These are phyloP conservation scores for Elgaria multicarinata DNA, from an alignment of 2,113 vertebrate species.

Conservation along the genomic window DNA sequence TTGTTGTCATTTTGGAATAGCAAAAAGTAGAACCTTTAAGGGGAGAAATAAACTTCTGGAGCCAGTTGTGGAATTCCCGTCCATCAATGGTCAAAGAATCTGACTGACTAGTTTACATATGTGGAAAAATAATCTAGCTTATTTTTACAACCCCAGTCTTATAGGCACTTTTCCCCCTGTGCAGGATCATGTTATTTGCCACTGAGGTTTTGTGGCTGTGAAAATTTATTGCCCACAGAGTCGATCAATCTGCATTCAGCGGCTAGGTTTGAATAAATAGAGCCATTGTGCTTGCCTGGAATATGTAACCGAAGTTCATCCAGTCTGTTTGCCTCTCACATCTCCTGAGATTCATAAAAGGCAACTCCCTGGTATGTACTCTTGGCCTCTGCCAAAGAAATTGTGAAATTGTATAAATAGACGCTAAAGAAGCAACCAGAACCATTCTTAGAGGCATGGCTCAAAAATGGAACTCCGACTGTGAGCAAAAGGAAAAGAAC, in stretches of 20 bases:
- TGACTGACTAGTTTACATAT: slow-evolving; percentile 67
- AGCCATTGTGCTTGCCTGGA: slow-evolving; percentile 86
- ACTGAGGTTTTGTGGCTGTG: slow-evolving; percentile 80
- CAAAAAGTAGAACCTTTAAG: slow-evolving; percentile 60
- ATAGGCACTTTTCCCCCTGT: slow-evolving; percentile 36
- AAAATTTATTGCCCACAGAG: slow-evolving; percentile 85
- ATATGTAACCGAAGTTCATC: slow-evolving; percentile 85
- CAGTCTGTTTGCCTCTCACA: slow-evolving; percentile 80
- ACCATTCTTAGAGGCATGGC: slow-evolving; percentile 62
- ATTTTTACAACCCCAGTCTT: slow-evolving; percentile 71
- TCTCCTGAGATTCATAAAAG: slow-evolving; percentile 84
- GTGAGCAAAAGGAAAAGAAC: slow-evolving; percentile 61
- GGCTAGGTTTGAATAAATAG: slow-evolving; percentile 86
- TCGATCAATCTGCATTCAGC: slow-evolving; percentile 80
- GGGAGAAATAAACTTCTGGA: slow-evolving; percentile 54
- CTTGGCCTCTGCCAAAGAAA: slow-evolving; percentile 80
- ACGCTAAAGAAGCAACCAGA: slow-evolving; percentile 77
- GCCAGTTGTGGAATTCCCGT: slow-evolving; percentile 62
- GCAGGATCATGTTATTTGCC: slow-evolving; percentile 75
- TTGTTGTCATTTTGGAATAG: slow-evolving; percentile 64
- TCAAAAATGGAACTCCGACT: slow-evolving; percentile 60
- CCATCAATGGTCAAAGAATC: slow-evolving; percentile 71
- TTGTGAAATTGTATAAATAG: slow-evolving; percentile 84
- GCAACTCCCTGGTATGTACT: slow-evolving; percentile 85
- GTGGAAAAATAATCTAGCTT: slow-evolving; percentile 75